These are phyloP conservation scores for Carassius carassius DNA, from an alignment of 2,113 vertebrate species.

Conservation along the genomic window DNA sequence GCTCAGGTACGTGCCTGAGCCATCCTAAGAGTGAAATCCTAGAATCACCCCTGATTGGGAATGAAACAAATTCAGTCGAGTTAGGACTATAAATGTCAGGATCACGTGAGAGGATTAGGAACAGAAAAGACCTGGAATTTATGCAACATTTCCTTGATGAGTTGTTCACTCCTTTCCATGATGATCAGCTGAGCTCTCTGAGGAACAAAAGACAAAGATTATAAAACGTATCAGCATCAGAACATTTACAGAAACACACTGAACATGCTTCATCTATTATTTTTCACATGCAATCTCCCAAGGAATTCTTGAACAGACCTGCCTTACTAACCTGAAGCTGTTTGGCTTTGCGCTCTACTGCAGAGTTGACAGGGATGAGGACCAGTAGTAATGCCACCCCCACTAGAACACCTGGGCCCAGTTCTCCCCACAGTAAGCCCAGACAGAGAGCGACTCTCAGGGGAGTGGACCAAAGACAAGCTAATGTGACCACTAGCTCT, in stretches of 20 bases:
- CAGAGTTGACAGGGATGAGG: conserved; percentile 65
- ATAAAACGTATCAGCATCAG: not conserved
- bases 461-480: conserved; percentile 69
- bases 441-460: conserved; percentile 68
- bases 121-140: conserved; percentile 5
- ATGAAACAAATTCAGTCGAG: not conserved
- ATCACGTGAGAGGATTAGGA: not conserved
- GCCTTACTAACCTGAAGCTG: conserved; percentile 65
- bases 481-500: conserved; percentile 65
- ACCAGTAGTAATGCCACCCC: conserved; percentile 67
- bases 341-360: conserved; percentile 64
- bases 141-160: conserved; percentile 72
- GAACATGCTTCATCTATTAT: not conserved
- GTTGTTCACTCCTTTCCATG: conserved; percentile 67
- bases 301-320: not conserved
- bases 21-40: not conserved
- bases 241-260: not conserved
- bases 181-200: conserved; percentile 69
- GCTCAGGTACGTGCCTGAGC: not conserved
- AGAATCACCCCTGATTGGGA: not conserved
- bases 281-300: not conserved
- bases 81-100: not conserved
- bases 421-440: conserved; percentile 70
- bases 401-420: conserved; percentile 64
- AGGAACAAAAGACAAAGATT: conserved; percentile 1